A percentile compares a stretch with the other conserved stretches of the same genome.
These are phyloP conservation scores for Callocephalon fimbriatum DNA, from an alignment of 2,113 vertebrate species.

Conservation along the genomic window DNA sequence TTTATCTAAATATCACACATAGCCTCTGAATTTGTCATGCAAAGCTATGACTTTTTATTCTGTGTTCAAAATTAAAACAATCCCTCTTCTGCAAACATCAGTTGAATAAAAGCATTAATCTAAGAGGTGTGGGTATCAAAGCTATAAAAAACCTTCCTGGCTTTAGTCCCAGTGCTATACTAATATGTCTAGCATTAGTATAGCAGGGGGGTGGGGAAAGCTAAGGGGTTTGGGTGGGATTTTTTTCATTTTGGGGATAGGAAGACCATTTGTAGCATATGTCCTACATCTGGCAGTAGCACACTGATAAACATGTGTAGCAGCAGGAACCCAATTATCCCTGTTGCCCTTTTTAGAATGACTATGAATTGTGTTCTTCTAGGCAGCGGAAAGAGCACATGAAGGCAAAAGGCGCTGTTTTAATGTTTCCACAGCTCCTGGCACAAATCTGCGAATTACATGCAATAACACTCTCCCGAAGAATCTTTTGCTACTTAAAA, in stretches of 20 bases:
- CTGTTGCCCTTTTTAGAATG: constrained; percentile 30
- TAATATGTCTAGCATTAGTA: neutral
- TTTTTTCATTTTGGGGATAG: constrained; percentile 38
- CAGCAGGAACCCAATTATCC: constrained; percentile 59
- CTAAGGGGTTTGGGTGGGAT: neutral
- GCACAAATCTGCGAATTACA: neutral
- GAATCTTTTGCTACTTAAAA: neutral
- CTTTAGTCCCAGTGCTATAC: neutral
- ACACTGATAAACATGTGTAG: constrained; percentile 54
- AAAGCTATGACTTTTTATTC: neutral
- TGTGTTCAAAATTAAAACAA: neutral
- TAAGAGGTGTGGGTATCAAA: neutral
- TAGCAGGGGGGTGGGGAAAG: constrained; percentile 1
- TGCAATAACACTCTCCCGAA: neutral
- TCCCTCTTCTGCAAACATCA: neutral
- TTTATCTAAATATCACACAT: neutral
- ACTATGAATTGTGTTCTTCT: constrained; percentile 23
- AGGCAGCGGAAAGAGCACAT: constrained; percentile 30
- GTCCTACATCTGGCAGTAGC: constrained; percentile 57
- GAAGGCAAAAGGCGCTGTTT: neutral
- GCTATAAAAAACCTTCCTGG: neutral
- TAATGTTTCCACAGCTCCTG: constrained; percentile 2
- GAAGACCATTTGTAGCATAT: constrained; percentile 28
- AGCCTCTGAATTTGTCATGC: neutral
- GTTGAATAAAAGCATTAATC: neutral